Conservation (phyloP, 1,140 invertebrate species). For the Mylabris phalerata region DNA sequence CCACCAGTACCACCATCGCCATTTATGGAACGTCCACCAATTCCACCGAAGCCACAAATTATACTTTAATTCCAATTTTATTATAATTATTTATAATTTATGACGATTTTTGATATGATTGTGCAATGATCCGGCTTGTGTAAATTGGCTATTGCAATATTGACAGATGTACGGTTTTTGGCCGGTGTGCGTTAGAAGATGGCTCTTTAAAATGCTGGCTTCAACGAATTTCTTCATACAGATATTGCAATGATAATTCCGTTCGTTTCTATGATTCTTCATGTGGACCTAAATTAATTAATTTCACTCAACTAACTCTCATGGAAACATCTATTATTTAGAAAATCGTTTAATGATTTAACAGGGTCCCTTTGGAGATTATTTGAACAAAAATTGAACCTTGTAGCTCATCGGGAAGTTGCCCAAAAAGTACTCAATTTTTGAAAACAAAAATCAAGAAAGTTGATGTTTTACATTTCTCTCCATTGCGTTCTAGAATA, state of each 20-base stretch:
- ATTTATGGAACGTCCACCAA: slow-evolving; percentile 7
- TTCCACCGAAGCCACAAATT: slow-evolving; percentile 23
- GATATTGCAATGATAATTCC: slow-evolving; percentile 29
- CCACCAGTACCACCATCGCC: slow-evolving; percentile 32
- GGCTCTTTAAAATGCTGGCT: slow-evolving; percentile 26
- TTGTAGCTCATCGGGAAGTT: too few species aligned
- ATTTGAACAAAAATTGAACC: too few species aligned
- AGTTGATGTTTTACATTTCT: background rate
- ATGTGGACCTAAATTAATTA: slow-evolving; percentile 34
- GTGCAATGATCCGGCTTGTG: slow-evolving; percentile 9
- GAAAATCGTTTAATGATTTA: too few species aligned
- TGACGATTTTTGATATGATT: slow-evolving; percentile 11
- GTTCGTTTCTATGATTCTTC: slow-evolving; percentile 32
- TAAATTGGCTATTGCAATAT: slow-evolving; percentile 23
- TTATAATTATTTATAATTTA: background rate
- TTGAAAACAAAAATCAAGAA: background rate
- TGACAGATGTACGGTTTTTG: slow-evolving; percentile 25
- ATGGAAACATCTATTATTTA: too few species aligned
- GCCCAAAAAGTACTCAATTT: too few species aligned
- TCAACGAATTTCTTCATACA: slow-evolving; percentile 29
- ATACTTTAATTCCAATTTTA: background rate
- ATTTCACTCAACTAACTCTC: too few species aligned
- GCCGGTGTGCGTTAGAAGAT: slow-evolving; percentile 24
- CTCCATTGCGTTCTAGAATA: too few species aligned
- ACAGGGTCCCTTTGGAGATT: too few species aligned